phyloP scores from a whole-genome alignment of 2,113 vertebrate genomes.

The Scartelaos histophorus region DNA sequence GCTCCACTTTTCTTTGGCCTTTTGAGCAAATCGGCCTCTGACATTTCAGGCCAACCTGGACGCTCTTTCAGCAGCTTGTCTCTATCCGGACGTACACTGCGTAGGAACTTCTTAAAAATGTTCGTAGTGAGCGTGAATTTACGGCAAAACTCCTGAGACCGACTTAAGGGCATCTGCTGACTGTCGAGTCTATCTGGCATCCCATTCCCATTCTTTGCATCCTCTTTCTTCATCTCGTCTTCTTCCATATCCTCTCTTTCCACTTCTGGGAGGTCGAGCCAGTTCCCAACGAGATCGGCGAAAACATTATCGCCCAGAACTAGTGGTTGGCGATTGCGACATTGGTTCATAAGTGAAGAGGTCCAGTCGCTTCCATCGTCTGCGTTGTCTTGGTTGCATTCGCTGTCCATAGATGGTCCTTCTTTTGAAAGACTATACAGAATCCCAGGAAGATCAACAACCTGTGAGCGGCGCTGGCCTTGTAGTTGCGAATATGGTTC shows the following conservation, averaged over 20 bases:
- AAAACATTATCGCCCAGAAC: constrained; percentile 95
- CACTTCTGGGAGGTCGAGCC: constrained; percentile 92
- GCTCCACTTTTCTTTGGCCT: constrained; percentile 81
- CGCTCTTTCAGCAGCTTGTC: constrained; percentile 93
- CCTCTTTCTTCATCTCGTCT: constrained; percentile 64
- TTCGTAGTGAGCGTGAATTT: constrained; percentile 92
- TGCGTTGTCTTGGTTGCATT: constrained; percentile 70
- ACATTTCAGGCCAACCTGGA: constrained; percentile 83
- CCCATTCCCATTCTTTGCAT: constrained; percentile 22
- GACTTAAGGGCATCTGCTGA: constrained; percentile 69
- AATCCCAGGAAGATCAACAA: constrained; percentile 69
- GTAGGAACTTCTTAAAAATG: constrained; percentile 94
- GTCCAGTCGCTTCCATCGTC: constrained; percentile 91
- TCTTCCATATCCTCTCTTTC: constrained; percentile 75
- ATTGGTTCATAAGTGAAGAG: constrained; percentile 89
- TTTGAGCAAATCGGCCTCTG: constrained; percentile 80
- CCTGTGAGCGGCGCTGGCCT: constrained; percentile 30
- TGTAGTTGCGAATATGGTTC: constrained; percentile 37
- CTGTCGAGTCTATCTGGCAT: constrained; percentile 65
- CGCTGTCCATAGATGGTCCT: constrained; percentile 73
- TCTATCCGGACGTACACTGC: constrained; percentile 88
- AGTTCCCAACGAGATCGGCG: constrained; percentile 95
- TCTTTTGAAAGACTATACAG: constrained; percentile 74
- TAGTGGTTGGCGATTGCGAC: constrained; percentile 91
- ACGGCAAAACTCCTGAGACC: constrained; percentile 86